A percentile compares a stretch with the other conserved stretches of the same genome.
phyloP scores from a whole-genome alignment of 1,140 invertebrate species.

The Argopecten irradians region DNA sequence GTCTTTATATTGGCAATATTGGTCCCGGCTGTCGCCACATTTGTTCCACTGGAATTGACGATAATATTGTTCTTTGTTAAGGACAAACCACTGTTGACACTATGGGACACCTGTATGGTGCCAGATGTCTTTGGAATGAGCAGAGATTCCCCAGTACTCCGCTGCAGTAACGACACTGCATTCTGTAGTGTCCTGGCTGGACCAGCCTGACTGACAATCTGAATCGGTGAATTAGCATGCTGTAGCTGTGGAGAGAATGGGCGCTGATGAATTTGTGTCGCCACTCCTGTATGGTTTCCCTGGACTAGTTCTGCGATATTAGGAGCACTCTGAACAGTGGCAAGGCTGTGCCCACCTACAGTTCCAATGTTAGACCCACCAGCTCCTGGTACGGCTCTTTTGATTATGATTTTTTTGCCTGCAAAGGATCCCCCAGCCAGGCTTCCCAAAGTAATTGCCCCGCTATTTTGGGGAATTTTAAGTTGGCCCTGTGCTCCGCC shows the following conservation, averaged over 20 bases:
- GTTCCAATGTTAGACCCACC: not conserved
- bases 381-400: conserved; percentile 29
- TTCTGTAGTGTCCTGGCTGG: not conserved
- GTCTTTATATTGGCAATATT: conserved; percentile 49
- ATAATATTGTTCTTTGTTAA: conserved; percentile 26
- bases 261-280: not conserved
- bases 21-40: not conserved
- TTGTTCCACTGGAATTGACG: conserved; percentile 32
- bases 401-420: conserved; percentile 51
- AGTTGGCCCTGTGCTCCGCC: conserved; percentile 35
- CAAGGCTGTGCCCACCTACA: not conserved
- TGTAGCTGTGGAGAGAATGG: not conserved
- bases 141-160: not conserved
- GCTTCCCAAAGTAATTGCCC: conserved; percentile 32
- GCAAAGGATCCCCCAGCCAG: conserved; percentile 30
- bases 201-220: not conserved
- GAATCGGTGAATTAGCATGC: not conserved
- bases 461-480: conserved; percentile 31
- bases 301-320: not conserved
- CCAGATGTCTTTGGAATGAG: not conserved
- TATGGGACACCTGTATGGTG: not conserved
- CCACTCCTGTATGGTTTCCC: not conserved
- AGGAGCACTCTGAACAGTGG: not conserved
- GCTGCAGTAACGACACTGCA: conserved; percentile 27
- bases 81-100: not conserved